Evolutionary conservation across 2,113 vertebrate genomes (phyloP).

Genomic region (Campylorhamphus procurvoides): DNA sequence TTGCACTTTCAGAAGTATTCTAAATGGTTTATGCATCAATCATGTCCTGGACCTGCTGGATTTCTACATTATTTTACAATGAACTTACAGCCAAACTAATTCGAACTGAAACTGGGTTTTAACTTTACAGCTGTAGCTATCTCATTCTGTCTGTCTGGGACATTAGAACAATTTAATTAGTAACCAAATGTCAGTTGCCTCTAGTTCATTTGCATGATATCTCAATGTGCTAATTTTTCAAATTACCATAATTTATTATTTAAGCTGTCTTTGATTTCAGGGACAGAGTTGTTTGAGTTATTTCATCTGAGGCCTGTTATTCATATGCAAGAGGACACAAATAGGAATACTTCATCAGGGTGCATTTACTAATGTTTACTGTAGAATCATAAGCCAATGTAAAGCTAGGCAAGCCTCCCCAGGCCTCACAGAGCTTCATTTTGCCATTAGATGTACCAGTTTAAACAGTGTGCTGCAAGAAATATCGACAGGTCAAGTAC

Average conservation of each 20-base stretch:
- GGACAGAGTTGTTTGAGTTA: constrained; percentile 63
- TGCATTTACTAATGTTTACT: constrained; percentile 73
- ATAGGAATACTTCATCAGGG: constrained; percentile 56
- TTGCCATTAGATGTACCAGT: constrained; percentile 78
- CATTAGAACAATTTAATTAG: constrained; percentile 53
- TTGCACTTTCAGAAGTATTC: constrained; percentile 74
- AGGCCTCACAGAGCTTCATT: constrained; percentile 73
- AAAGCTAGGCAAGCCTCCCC: constrained; percentile 72
- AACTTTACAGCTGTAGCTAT: constrained; percentile 47
- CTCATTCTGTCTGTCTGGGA: constrained; percentile 49
- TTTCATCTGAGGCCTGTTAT: constrained; percentile 50
- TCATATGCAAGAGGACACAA: constrained; percentile 49
- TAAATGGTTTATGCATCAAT: constrained; percentile 61
- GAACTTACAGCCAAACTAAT: constrained; percentile 63
- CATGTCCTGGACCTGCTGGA: constrained; percentile 31
- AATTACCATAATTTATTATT: constrained; percentile 73
- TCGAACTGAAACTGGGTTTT: constrained; percentile 64
- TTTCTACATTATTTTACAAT: constrained; percentile 43
- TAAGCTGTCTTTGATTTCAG: constrained; percentile 70
- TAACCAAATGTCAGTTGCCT: constrained; percentile 36
- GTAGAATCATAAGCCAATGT: constrained; percentile 65
- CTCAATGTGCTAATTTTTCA: constrained; percentile 66
- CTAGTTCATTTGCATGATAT: constrained; percentile 56
- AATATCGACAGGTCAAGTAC: constrained; percentile 82
- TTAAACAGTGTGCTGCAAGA: constrained; percentile 78